Conservation (phyloP, 30 jellyfish, hydroid and myxozoan species). For the Aurelia aurita region DNA sequence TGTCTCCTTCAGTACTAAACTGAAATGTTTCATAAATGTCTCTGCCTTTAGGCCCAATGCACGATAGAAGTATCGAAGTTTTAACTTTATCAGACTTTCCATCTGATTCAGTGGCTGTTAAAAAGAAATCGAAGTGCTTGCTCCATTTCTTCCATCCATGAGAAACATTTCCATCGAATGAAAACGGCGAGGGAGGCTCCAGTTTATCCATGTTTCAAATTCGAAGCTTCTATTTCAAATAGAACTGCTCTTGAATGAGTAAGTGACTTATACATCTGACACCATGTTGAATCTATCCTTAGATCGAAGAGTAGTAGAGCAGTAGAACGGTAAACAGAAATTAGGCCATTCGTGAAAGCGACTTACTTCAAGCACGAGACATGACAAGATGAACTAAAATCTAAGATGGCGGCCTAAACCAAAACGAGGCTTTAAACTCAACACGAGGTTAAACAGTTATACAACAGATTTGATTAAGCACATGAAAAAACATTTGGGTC, state of each 20-base stretch:
- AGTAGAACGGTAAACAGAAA: conserved; percentile 15
- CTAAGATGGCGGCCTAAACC: conserved; percentile 37
- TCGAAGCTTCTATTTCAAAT: conserved; percentile 43
- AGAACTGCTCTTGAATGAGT: conserved; percentile 48
- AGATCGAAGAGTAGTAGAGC: neutral
- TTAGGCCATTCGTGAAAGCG: conserved; percentile 20
- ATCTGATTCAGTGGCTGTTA: conserved; percentile 73
- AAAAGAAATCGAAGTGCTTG: conserved; percentile 46
- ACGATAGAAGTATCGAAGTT: conserved; percentile 37
- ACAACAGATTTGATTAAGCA: too few relatives aligned
- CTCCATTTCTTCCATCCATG: conserved; percentile 63
- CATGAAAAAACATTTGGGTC: too few relatives aligned
- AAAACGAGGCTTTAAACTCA: conserved; percentile 10
- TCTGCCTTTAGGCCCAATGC: conserved; percentile 59
- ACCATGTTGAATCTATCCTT: conserved; percentile 41
- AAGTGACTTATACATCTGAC: conserved; percentile 39
- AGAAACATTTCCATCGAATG: conserved; percentile 50
- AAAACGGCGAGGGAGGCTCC: conserved; percentile 57
- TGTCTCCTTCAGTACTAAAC: conserved; percentile 50
- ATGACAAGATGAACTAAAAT: neutral
- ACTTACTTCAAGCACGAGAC: conserved; percentile 24
- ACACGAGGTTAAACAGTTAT: conserved; percentile 18
- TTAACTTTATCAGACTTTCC: conserved; percentile 54
- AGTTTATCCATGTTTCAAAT: conserved; percentile 54
- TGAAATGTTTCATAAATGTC: conserved; percentile 57